Evolutionary conservation across 37 sponge, comb jelly and placozoan species (phyloP), one percentile per base, ranked within the genome.

Genomic region (Agelas oroides): DNA sequence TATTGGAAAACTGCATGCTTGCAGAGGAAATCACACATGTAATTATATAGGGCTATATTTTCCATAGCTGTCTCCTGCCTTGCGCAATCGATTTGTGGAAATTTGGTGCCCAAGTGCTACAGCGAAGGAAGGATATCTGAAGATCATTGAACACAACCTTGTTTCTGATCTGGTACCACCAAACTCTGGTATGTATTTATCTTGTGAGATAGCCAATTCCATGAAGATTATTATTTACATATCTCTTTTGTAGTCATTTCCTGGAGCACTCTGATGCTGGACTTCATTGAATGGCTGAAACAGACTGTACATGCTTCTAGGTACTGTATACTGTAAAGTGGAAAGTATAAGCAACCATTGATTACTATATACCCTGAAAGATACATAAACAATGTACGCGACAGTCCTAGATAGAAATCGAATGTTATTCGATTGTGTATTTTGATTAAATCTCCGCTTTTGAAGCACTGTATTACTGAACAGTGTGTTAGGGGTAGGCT

Each of bases 41-140:
- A n/a, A n/a, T n/a, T n/a, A n/a, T n/a, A n/a, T n/a, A n/a, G n/a
- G n/a, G n/a, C n/a, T n/a, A n/a, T n/a, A n/a, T n/a, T n/a, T n/a
- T n/a, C n/a, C n/a, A n/a, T 75, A 97, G 97, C 87, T 99, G 16
- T 99, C 99, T 32, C 95, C 97, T 52, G 99, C 99, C 28, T 90
- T 99, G 71, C 53, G 99, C 15, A 99, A 99, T 79, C 63, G 99
- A 61, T 96, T 99, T 63, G 94, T 94, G 61, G 99, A 99, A 84
- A 87, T 99, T 23, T 99, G 99, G 99, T 99, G 95, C 81, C 79
- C 92, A 37, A 65, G 63, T 33, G 63, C 76, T 46, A 73, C 81
- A 20, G 55, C 37, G n/a, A 67, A 71, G 23, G 69, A 85, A 59
- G 77, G 70, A 54, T 80, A 65, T 46, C 14, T 20, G 36, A 33